Evolutionary conservation across 2,113 vertebrate genomes (phyloP).

Genomic region (Himantopus leucocephalus): DNA sequence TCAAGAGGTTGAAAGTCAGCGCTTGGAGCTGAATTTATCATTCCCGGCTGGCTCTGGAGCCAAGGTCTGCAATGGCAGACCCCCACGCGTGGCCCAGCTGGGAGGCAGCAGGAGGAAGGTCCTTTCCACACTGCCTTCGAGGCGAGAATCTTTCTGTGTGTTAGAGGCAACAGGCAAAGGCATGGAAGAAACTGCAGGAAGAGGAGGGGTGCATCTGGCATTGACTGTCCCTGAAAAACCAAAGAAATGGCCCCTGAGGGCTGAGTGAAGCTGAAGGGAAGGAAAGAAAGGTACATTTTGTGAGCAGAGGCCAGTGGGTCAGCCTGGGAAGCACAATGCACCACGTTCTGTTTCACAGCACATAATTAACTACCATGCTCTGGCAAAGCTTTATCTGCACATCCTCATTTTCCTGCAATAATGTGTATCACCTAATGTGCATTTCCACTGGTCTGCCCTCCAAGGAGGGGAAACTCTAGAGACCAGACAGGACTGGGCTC

Average conservation of each 20-base stretch:
- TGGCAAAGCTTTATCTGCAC: background rate
- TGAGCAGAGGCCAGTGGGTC: background rate
- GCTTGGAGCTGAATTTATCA: background rate
- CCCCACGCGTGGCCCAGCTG: no score
- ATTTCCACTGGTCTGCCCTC: background rate
- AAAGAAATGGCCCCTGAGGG: background rate
- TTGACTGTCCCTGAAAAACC: background rate
- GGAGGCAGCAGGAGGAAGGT: background rate
- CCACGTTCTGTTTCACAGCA: background rate
- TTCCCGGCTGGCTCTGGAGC: background rate
- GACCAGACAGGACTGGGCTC: background rate
- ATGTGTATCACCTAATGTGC: background rate
- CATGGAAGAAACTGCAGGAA: background rate
- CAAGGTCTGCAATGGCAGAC: background rate
- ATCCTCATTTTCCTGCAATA: background rate
- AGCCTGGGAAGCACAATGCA: background rate
- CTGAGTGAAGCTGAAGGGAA: background rate
- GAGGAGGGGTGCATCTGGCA: background rate
- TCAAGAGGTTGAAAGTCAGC: background rate
- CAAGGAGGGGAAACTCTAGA: background rate
- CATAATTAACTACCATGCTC: background rate
- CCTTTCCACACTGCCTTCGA: background rate
- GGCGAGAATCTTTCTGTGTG: background rate
- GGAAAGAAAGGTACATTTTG: background rate
- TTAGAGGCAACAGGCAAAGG: background rate